Evolutionary conservation across 2,888 invertebrate species (phyloP), one percentile per base, ranked within the genome.

Genomic region (Parasteatoda lunata): DNA sequence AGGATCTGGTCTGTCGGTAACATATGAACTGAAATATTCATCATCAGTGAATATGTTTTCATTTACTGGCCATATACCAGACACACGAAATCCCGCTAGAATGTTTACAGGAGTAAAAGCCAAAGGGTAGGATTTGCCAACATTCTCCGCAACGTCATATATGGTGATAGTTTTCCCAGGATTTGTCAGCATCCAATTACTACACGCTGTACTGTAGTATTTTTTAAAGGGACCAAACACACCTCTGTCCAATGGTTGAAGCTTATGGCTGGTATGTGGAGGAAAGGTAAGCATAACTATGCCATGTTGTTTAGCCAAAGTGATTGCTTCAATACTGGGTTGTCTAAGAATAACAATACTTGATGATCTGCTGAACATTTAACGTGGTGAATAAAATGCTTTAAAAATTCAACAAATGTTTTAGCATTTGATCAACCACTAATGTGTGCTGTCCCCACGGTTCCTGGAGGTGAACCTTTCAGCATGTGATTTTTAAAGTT

Each of bases 401-500:
- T 73, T 52, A 81, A 52, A 52, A 45, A 72, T 54, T 73, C 66
- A 81, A 79, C 30, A 72, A 71, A 80, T 59, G 11, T 71, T 49
- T 80, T 45, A 65, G 80, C 49, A 66, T 81, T 81, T 15, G 48
- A 51, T 45, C 73, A 66, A 52, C 73, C 81, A 65, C 47, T 72
- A 66, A 66, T 15, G 47, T 73, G 52, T 89, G 87, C 77, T 89
- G 89, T 9, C 65, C 92, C 94, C 95, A 94, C 91, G 94, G 94
- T n/a, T 91, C 92, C 92, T 95, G 95, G 49, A 94, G 94, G 66
- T 92, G 92, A 47, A 92, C 92, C 0, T 95, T 95, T 0, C 95
- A 96, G 5, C 95, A 95, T 3, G 93, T 92, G 3, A 51, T 90
- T 85, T 72, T 94, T 94, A 91, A 94, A 94, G 3, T 93, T 94